A percentile compares a stretch with the other conserved stretches of the same genome.
Evolutionary conservation across 1,140 invertebrate species (phyloP).

Genomic region (Cyclargus thomasi): DNA sequence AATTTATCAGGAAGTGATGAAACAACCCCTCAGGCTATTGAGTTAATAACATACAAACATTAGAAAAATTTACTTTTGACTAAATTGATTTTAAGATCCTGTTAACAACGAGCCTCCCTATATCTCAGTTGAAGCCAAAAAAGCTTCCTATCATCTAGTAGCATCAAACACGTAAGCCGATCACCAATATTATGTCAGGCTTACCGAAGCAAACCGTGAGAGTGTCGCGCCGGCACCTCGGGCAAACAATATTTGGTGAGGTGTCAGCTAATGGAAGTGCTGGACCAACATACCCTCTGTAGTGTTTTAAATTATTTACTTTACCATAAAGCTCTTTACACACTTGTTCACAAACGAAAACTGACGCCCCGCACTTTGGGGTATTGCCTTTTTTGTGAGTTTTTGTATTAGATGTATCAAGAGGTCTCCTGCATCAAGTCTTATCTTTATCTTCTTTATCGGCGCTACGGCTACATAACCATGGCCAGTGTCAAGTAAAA

Average conservation of each 20-base stretch:
- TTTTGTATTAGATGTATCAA: too few species aligned
- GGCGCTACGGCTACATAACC: too few species aligned
- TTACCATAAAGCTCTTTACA: constrained; percentile 66
- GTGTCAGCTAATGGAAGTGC: constrained; percentile 73
- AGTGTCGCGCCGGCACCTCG: constrained; percentile 62
- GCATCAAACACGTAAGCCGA: constrained; percentile 17
- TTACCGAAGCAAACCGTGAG: constrained; percentile 57
- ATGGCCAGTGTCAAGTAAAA: too few species aligned
- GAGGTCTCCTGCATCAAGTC: too few species aligned
- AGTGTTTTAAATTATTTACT: constrained; percentile 73
- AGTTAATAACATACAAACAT: too few species aligned
- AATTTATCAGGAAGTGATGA: too few species aligned
- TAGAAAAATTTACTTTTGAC: too few species aligned
- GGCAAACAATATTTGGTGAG: constrained; percentile 64
- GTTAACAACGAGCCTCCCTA: neutral
- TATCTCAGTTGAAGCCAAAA: neutral
- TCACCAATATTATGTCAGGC: constrained; percentile 38
- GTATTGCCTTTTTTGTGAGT: neutral
- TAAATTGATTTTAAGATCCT: too few species aligned
- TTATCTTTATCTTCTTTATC: too few species aligned
- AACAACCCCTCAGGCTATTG: too few species aligned
- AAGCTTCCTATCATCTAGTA: neutral
- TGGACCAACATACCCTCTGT: constrained; percentile 60
- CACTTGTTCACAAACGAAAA: constrained; percentile 32
- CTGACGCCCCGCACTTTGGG: neutral